These are phyloP conservation scores for Clarias laeviceps DNA, from an alignment of 2,797 vertebrate genomes.

Conservation along the genomic window DNA sequence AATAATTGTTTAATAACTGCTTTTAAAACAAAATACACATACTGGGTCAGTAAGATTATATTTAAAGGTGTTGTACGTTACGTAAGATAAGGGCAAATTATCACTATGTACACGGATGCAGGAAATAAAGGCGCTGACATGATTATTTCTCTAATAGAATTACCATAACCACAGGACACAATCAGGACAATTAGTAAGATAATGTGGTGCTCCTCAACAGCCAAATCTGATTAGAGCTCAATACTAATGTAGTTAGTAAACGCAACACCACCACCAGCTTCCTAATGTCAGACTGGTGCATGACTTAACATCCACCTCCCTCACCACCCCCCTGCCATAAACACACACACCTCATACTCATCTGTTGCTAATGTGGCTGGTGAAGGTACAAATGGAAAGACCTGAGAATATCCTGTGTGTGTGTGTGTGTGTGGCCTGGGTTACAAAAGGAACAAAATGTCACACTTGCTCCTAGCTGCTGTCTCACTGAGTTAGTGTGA, in stretches of 20 bases:
- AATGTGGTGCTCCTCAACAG: slow-evolving; percentile 69
- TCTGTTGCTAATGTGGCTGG: background rate
- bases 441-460: slow-evolving; percentile 35
- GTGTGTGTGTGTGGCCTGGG: slow-evolving; percentile 18
- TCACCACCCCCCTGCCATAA: background rate
- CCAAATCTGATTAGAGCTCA: slow-evolving; percentile 72
- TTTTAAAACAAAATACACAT: background rate
- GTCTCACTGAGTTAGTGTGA: slow-evolving; percentile 36
- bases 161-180: slow-evolving; percentile 64
- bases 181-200: slow-evolving; percentile 75
- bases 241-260: slow-evolving; percentile 55
- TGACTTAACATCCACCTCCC: background rate
- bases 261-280: slow-evolving; percentile 44
- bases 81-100: background rate
- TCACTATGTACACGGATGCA: slow-evolving; percentile 43
- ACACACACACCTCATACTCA: slow-evolving; percentile 1
- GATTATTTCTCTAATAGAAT: slow-evolving; percentile 61
- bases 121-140: slow-evolving; percentile 11
- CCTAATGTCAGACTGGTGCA: slow-evolving; percentile 47
- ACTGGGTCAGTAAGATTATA: background rate
- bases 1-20: no score
- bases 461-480: slow-evolving; percentile 27
- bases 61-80: background rate
- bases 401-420: background rate
- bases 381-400: background rate